phyloP scores from a whole-genome alignment of 2,888 invertebrate species.

The Hermodice carunculata region DNA sequence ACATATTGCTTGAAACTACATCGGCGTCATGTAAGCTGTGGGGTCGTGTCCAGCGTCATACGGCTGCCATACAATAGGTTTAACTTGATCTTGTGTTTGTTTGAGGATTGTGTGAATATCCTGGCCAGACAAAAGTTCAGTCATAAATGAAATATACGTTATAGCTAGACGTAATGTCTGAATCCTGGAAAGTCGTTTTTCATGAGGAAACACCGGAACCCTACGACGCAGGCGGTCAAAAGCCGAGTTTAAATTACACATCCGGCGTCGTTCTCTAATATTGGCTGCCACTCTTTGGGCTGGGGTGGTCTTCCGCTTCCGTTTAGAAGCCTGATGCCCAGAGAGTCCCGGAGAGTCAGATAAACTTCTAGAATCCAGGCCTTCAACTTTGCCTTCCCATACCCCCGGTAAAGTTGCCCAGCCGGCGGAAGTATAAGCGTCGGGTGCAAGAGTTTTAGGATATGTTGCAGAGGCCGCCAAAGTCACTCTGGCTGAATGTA shows the following conservation, averaged over 20 bases:
- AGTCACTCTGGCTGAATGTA: not conserved
- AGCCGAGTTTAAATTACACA: constrained; percentile 93
- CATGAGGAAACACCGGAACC: constrained; percentile 40
- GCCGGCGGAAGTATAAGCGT: not conserved
- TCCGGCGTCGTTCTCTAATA: constrained; percentile 87
- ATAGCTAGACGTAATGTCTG: constrained; percentile 95
- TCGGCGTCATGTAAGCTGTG: too few relatives aligned
- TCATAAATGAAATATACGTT: constrained; percentile 97
- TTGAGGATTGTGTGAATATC: constrained; percentile 11
- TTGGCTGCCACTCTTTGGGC: constrained; percentile 84
- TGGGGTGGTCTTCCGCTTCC: constrained; percentile 44
- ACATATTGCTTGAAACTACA: too few relatives aligned
- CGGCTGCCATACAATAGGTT: constrained; percentile 19
- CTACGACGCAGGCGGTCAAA: constrained; percentile 83
- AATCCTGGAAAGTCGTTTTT: constrained; percentile 44
- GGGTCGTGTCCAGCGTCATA: too few relatives aligned
- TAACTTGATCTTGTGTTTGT: constrained; percentile 6
- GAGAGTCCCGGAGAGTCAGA: not conserved
- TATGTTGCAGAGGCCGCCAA: not conserved
- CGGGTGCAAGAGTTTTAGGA: not conserved
- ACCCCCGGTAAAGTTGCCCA: not conserved
- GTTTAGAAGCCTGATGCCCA: constrained; percentile 3
- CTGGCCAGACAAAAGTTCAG: constrained; percentile 73
- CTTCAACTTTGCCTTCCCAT: too few relatives aligned
- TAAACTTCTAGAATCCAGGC: too few relatives aligned